phyloP scores from a whole-genome alignment of 2,888 invertebrate species.

The Nemotelus nigrinus region DNA sequence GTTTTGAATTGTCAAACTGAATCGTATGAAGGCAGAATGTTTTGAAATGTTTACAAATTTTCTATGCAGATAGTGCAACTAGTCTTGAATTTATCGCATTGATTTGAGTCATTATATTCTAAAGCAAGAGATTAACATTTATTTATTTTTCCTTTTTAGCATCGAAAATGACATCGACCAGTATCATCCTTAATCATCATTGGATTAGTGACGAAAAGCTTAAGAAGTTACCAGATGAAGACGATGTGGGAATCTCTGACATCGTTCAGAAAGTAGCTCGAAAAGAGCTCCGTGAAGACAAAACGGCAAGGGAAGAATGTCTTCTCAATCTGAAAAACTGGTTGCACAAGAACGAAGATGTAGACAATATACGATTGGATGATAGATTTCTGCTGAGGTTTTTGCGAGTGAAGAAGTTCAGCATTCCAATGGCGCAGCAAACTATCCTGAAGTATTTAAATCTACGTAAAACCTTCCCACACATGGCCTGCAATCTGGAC shows the following conservation, averaged over 20 bases:
- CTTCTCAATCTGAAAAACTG: slow-evolving; percentile 74
- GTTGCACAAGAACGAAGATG: slow-evolving; percentile 75
- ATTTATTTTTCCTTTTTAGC: slow-evolving; percentile 6
- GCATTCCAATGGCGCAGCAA: slow-evolving; percentile 81
- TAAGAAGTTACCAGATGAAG: slow-evolving; percentile 37
- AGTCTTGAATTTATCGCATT: too few species aligned
- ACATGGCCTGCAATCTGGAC: slow-evolving; percentile 73
- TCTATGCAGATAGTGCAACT: too few species aligned
- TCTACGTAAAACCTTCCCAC: slow-evolving; percentile 74
- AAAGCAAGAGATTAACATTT: too few species aligned
- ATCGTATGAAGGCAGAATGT: too few species aligned
- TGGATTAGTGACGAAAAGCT: slow-evolving; percentile 55
- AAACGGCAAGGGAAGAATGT: slow-evolving; percentile 71
- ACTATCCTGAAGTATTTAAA: slow-evolving; percentile 81
- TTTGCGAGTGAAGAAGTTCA: slow-evolving; percentile 80
- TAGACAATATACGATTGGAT: slow-evolving; percentile 75
- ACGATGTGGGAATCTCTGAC: slow-evolving; percentile 53
- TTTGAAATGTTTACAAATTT: too few species aligned
- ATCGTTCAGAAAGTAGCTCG: slow-evolving; percentile 68
- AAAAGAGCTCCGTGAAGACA: slow-evolving; percentile 77
- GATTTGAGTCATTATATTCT: too few species aligned
- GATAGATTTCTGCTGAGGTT: slow-evolving; percentile 79
- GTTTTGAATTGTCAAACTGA: too few species aligned
- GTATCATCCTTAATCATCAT: slow-evolving; percentile 57
- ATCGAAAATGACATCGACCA: slow-evolving; percentile 57